Base-by-base conservation (phyloP, 64 coral and sea anemone species). In the Pachyseris speciosa region DNA sequence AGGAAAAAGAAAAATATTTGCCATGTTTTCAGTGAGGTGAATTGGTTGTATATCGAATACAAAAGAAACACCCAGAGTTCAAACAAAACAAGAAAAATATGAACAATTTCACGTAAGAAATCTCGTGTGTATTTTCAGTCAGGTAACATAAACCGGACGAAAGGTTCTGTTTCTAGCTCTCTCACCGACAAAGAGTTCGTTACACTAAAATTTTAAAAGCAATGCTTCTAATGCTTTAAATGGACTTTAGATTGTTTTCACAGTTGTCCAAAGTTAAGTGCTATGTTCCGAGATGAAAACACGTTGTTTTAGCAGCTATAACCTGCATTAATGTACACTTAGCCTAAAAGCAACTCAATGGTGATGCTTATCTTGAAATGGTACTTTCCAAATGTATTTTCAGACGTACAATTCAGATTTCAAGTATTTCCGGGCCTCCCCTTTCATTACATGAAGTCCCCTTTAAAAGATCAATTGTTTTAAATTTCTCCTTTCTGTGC, bases 191-290 rank as follows among this genome's bases (percentile, higher is more conserved):
- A 57, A 60, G 47, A 31, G 34, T 36, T 37, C 19, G 55, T 80
- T 39, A 5, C 1, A 13, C 52, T 60, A 49, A 75, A 25, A 9
- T 39, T 57, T 60, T 61, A 80, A 61, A 80, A 60, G 51, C 76
- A 80, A 80, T 61, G 76, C 76, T 80, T 61, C 61, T 37, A 80
- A 33, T 17, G 51, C 32, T 80, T 80, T 37, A 80, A 80, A 60
- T 52, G 51, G 76, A 80, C 76, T 80, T 61, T 31, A 37, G 7
- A 39, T 80, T 80, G 76, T 61, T 80, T 80, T 80, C 52, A 39
- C 51, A 59, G 48, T 80, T 80, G 76, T 80, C 52, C 32, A 80
- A 80, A 59, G 52, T 60, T 80, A 80, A 80, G 76, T 80, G 76
- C 76, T 31, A 34, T 52, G 19, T 80, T 81, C 13, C 4, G n/a